Evolutionary conservation across 2,797 vertebrate species (phyloP).

Genomic region (Chaenodraco wilsoni): DNA sequence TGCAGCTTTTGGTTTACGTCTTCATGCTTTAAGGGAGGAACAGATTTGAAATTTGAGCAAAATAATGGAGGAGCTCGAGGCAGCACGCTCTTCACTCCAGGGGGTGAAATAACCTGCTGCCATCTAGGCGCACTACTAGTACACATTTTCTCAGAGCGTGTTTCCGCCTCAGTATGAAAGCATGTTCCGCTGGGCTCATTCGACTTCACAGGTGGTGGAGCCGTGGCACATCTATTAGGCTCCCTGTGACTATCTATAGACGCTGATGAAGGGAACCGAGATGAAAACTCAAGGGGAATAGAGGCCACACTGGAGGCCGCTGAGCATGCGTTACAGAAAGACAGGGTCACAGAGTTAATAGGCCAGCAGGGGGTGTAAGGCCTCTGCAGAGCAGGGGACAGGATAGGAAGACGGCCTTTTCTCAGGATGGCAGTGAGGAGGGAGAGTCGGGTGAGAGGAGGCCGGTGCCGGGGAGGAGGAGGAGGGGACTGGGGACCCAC

Average conservation of each 20-base stretch:
- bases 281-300: constrained; percentile 73
- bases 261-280: constrained; percentile 58
- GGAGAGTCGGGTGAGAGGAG: constrained; percentile 89
- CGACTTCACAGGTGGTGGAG: constrained; percentile 34
- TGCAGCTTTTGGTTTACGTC: constrained; percentile 15
- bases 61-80: constrained; percentile 22
- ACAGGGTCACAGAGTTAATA: constrained; percentile 76
- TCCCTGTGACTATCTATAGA: constrained; percentile 61
- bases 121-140: constrained; percentile 23
- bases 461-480: constrained; percentile 71
- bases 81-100: not conserved
- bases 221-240: constrained; percentile 27
- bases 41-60: constrained; percentile 49
- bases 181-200: constrained; percentile 16
- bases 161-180: constrained; percentile 30
- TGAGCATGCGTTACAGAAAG: constrained; percentile 81
- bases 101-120: constrained; percentile 54
- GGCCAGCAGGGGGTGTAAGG: constrained; percentile 87
- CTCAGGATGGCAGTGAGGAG: constrained; percentile 94
- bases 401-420: constrained; percentile 86
- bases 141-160: constrained; percentile 22
- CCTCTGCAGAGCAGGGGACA: constrained; percentile 76
- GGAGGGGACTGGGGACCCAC: constrained; percentile 73
- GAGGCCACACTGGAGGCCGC: constrained; percentile 82
- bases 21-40: constrained; percentile 25